phyloP scores from a whole-genome alignment of 2,797 vertebrate species.

The Xiphophorus birchmanni region DNA sequence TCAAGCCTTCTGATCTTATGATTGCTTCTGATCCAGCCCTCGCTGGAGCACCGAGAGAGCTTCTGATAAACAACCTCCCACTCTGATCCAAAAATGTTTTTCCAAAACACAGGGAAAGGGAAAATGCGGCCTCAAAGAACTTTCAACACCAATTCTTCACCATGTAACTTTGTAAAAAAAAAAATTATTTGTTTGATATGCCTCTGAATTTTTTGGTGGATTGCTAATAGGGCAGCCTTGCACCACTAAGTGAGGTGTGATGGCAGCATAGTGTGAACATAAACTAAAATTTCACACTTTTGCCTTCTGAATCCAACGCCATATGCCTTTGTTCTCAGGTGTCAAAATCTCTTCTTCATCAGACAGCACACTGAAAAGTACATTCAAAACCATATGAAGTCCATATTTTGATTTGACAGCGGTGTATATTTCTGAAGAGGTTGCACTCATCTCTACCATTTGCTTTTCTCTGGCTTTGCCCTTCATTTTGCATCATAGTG shows the following conservation, averaged over 20 bases:
- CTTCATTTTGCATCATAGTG: constrained; percentile 9
- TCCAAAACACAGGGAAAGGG: background rate
- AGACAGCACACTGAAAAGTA: background rate
- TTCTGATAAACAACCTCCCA: constrained; percentile 41
- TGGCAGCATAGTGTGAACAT: constrained; percentile 36
- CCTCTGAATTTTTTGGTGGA: constrained; percentile 15
- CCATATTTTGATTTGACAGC: constrained; percentile 6
- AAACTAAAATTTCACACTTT: constrained; percentile 36
- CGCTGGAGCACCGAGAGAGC: constrained; percentile 45
- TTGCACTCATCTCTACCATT: constrained; percentile 15
- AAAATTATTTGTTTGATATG: constrained; percentile 36
- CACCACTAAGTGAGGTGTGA: constrained; percentile 47
- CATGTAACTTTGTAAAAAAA: constrained; percentile 16
- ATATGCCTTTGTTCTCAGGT: constrained; percentile 25
- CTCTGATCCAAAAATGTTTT: constrained; percentile 52
- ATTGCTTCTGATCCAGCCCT: constrained; percentile 71
- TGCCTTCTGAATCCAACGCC: constrained; percentile 18
- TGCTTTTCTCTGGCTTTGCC: background rate
- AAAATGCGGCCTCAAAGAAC: constrained; percentile 1
- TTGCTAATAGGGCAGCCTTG: constrained; percentile 34
- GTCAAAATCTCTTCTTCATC: constrained; percentile 16
- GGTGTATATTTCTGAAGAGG: constrained; percentile 2
- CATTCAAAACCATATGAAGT: constrained; percentile 17
- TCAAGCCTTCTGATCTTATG: constrained; percentile 64
- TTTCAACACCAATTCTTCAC: constrained; percentile 11